phyloP scores from a whole-genome alignment of 2,113 vertebrate genomes.

The Crotalus horridus region DNA sequence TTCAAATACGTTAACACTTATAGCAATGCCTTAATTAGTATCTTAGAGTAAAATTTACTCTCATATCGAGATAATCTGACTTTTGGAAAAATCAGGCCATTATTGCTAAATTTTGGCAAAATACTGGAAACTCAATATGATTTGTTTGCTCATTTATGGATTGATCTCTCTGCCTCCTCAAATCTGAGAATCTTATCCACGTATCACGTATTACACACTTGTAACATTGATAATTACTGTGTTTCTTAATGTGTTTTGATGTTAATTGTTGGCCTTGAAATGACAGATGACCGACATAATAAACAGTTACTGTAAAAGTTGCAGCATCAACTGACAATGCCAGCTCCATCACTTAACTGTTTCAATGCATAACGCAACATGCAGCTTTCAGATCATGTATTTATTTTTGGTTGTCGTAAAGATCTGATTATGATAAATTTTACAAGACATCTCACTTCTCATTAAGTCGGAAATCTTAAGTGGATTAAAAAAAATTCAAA shows the following conservation, averaged over 20 bases:
- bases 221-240: not conserved
- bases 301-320: not conserved
- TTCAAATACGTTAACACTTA: not conserved
- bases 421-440: not conserved
- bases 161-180: not conserved
- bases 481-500: not conserved
- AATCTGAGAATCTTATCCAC: not conserved
- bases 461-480: not conserved
- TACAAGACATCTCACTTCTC: not conserved
- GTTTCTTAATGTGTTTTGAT: not conserved
- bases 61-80: not conserved
- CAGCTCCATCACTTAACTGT: not conserved
- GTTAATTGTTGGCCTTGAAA: not conserved
- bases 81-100: not conserved
- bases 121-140: not conserved
- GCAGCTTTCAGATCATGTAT: not conserved
- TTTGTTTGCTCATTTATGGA: not conserved
- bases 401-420: not conserved
- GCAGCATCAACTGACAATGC: not conserved
- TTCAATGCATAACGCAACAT: not conserved
- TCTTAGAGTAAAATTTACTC: not conserved
- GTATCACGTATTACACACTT: not conserved
- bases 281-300: not conserved
- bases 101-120: not conserved
- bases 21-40: not conserved